Conservation (phyloP, 2,888 invertebrate genomes). For the Agrilus biguttatus region DNA sequence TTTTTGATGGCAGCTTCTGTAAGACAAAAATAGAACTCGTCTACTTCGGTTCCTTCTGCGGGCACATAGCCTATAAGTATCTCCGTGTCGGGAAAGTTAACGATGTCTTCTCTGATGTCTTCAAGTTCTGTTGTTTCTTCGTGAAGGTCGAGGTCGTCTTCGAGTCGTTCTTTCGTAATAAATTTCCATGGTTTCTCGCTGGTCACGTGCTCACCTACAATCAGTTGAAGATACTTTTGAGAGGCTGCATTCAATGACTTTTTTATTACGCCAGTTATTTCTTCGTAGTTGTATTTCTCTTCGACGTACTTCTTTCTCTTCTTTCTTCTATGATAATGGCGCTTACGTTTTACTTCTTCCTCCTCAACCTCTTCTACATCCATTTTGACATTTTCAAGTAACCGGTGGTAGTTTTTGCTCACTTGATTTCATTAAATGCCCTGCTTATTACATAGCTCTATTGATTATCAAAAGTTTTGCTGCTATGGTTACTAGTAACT, state of each 20-base stretch:
- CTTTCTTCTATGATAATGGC: constrained; percentile 7
- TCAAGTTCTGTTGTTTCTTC: constrained; percentile 37
- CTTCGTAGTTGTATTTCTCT: constrained; percentile 22
- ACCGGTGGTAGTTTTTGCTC: too few relatives aligned
- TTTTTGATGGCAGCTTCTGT: constrained; percentile 39
- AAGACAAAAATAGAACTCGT: constrained; percentile 56
- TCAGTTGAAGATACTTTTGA: constrained; percentile 45
- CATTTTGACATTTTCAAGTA: too few relatives aligned
- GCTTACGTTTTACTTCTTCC: constrained; percentile 1
- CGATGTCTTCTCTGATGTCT: constrained; percentile 27
- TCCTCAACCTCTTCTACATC: not conserved
- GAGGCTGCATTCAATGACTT: constrained; percentile 40
- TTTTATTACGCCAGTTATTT: constrained; percentile 41
- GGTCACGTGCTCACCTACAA: constrained; percentile 53
- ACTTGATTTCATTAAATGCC: too few relatives aligned
- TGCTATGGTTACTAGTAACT: too few relatives aligned
- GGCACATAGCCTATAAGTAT: constrained; percentile 53
- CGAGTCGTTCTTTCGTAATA: constrained; percentile 43
- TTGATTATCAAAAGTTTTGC: too few relatives aligned
- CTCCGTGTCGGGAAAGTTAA: constrained; percentile 28
- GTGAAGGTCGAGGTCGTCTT: constrained; percentile 45
- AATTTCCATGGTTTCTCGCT: constrained; percentile 62
- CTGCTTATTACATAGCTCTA: too few relatives aligned
- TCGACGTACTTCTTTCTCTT: constrained; percentile 7
- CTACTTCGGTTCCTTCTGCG: constrained; percentile 42